phyloP scores from a whole-genome alignment of 2,113 vertebrate genomes.

The Hemicordylus capensis region DNA sequence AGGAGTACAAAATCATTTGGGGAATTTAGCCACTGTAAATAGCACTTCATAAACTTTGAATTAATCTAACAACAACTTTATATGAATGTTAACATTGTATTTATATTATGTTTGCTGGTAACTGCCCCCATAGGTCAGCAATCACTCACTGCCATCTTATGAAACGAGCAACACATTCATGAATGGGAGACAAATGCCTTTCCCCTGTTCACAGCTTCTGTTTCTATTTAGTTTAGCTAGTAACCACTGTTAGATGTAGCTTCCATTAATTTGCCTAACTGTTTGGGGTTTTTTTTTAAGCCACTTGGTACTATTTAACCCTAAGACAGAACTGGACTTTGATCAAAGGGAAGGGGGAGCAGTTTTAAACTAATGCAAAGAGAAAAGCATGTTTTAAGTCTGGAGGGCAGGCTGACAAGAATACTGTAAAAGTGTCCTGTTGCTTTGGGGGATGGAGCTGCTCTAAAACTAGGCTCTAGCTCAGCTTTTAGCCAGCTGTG shows the following conservation, averaged over 20 bases:
- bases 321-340: not conserved
- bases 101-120: not conserved
- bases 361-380: not conserved
- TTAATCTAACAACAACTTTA: not conserved
- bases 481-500: no score
- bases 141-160: not conserved
- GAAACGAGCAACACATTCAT: not conserved
- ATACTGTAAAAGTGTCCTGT: not conserved
- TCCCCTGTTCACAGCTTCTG: not conserved
- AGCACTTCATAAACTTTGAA: not conserved
- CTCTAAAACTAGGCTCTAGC: no score
- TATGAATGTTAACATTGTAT: not conserved
- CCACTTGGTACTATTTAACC: no score
- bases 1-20: no score
- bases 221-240: no score
- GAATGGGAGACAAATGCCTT: not conserved
- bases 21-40: slow-evolving; percentile 37
- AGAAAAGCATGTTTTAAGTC: no score
- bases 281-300: no score
- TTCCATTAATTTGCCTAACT: no score
- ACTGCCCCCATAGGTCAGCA: not conserved
- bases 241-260: no score
- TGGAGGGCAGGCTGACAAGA: not conserved
- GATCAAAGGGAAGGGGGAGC: not conserved
- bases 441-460: no score